Evolutionary conservation across 1,140 invertebrate species (phyloP), one percentile per base, ranked within the genome.

Genomic region (Drosophila ercepeae): DNA sequence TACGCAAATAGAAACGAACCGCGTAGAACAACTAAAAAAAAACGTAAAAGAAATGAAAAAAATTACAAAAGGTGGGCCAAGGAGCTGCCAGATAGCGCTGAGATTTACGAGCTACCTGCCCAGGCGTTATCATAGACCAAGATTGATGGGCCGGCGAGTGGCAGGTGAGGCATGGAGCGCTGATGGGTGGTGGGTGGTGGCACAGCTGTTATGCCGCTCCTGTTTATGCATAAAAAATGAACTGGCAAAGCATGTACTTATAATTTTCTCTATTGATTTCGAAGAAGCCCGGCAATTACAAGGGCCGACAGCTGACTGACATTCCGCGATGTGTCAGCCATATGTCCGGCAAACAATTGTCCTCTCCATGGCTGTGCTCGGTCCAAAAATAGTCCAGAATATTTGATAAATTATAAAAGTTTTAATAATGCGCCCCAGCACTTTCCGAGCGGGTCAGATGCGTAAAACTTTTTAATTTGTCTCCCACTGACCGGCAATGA

Each of bases 321-420:
- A 18, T 44, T 46, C 63, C 34, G 46, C 27, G 21, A 69, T 32
- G 52, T 83, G 78, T 74, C 78, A 57, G 72, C 29, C 54, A 70
- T 58, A 36, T 76, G 73, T 77, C 75, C 53, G 21, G 39, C 48
- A 67, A 74, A 76, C 77, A 81, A 81, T 61, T 72, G 49, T 73
- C 54, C 11, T 4, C 4, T 0, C 11, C 29, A 9, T 3, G 9
- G 55, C 21, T 27, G 27, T 16, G 21, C 19, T 4, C 0, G 9
- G 29, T 32, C 48, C 55, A 16, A 42, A 36, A 42, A 54, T 36
- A 42, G 44, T 23, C 59, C 25, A 50, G 73, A 59, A 83, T 83
- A 78, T 84, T 84, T 84, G 79, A 84, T 84, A 84, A 84, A 84
- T 84, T 84, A 69, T 72, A 72, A 78, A 84, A 84, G 71, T 84